Conservation (phyloP, 2,888 invertebrate species). For the Megaustenia siamemsis region DNA sequence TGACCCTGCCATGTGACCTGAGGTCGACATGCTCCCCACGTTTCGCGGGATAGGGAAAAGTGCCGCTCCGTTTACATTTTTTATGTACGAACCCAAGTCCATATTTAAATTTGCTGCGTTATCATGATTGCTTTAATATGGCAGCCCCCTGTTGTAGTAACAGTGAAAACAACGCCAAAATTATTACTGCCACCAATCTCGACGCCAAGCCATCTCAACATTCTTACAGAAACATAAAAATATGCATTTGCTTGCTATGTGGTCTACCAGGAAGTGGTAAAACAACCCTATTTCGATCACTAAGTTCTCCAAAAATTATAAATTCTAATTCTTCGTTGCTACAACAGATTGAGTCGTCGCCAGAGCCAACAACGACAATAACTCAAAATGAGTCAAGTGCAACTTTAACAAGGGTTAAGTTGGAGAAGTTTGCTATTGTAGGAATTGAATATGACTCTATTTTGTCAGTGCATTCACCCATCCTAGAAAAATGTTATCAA, state of each 20-base stretch:
- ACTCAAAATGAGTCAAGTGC: too few species aligned
- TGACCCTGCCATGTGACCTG: too few species aligned
- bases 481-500: too few species aligned
- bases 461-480: not conserved
- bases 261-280: slow-evolving; percentile 72
- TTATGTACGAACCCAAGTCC: not conserved
- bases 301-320: not conserved
- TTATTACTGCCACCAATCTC: not conserved
- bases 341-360: too few species aligned
- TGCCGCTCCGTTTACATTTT: not conserved
- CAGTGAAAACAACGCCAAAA: not conserved
- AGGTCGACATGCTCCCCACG: too few species aligned
- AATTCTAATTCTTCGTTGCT: not conserved
- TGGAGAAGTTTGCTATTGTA: not conserved
- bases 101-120: not conserved
- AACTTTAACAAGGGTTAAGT: too few species aligned
- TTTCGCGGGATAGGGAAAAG: too few species aligned
- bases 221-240: not conserved
- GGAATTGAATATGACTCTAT: slow-evolving; percentile 36
- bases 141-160: not conserved
- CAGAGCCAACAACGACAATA: too few species aligned
- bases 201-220: not conserved
- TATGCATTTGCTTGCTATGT: slow-evolving; percentile 62
- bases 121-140: not conserved
- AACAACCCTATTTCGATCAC: slow-evolving; percentile 50